Evolutionary conservation across 2,797 vertebrate genomes (phyloP).

Genomic region (Sebastes kiyomatsui): DNA sequence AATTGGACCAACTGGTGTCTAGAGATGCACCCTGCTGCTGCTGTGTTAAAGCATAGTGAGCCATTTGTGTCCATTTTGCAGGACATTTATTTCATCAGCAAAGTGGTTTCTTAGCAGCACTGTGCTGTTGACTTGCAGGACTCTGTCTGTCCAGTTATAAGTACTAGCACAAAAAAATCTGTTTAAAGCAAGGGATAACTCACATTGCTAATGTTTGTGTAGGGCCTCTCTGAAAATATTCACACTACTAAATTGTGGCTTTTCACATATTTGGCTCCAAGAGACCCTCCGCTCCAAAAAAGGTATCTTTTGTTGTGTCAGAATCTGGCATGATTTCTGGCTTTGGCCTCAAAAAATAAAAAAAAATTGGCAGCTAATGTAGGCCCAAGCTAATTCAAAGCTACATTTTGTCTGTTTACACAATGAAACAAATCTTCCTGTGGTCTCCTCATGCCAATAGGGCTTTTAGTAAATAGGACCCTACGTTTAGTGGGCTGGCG

Average conservation of each 20-base stretch:
- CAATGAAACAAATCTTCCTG: conserved; percentile 64
- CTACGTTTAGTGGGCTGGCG: conserved; percentile 51
- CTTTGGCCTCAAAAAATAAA: conserved; percentile 38
- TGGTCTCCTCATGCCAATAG: conserved; percentile 60
- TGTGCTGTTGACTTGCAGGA: not conserved
- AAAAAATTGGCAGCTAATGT: conserved; percentile 42
- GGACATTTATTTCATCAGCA: conserved; percentile 38
- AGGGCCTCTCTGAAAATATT: conserved; percentile 41
- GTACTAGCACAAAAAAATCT: conserved; percentile 6
- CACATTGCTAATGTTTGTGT: conserved; percentile 27
- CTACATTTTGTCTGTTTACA: conserved; percentile 61
- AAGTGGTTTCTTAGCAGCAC: conserved; percentile 14
- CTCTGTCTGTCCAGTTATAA: conserved; percentile 9
- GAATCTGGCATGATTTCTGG: conserved; percentile 47
- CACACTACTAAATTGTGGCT: conserved; percentile 42
- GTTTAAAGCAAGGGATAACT: conserved; percentile 13
- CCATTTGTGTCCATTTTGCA: conserved; percentile 55
- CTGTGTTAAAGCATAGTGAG: conserved; percentile 50
- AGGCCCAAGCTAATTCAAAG: conserved; percentile 60
- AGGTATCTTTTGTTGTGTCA: conserved; percentile 57
- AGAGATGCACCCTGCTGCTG: conserved; percentile 65
- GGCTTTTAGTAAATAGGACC: conserved; percentile 53
- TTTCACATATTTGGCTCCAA: conserved; percentile 63
- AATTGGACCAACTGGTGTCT: conserved; percentile 72
- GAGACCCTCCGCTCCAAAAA: conserved; percentile 38